Evolutionary conservation across 2,888 invertebrate genomes (phyloP), one percentile per base, ranked within the genome.

Genomic region (Thelaira solivaga): DNA sequence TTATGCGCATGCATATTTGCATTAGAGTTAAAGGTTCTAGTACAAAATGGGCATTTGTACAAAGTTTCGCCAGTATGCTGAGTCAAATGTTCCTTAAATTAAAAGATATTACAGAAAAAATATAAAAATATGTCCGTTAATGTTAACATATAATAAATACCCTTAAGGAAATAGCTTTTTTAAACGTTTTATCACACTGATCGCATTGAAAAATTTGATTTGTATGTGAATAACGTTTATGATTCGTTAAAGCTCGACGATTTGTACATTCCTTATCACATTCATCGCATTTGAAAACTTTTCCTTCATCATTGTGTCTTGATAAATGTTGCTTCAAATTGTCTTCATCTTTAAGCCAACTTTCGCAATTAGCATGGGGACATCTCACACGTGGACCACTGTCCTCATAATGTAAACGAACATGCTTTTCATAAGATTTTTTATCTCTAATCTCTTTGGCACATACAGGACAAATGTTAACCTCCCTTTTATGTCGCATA

Each of bases 1-100:
- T 87, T 83, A 80, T 89, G 89, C 2, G 88, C 84, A 79, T 88
- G 88, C 85, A 88, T 87, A 74, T 89, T 89, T 4, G 88, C 88
- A 82, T 87, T 87, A 5, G 88, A 88, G 71, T 88, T 89, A 72
- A 89, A 89, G 2, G 88, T 89, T 81, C 86, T 86, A 2, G 87
- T 84, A 68, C 89, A 89, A 74, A 88, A 86, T 0, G 86, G 86
- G 49, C 89, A 89, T 57, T 85, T 87, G 78, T 89, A 89, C 2
- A 89, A 80, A 31, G 86, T 86, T 73, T 89, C 88, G 11, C 86
- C 85, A 0, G 89, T 89, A 34, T 89, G 89, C 11, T 85, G 86
- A 13, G 89, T 85, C 85, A 89, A 86, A 73, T 89, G 89, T 77
- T 89, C 89, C 85, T 85, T 53, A 0, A 82, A 67, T 26, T 7